A percentile compares a stretch with the other conserved stretches of the same genome.
phyloP scores from a whole-genome alignment of 2,113 vertebrate genomes.

The Pollachius pollachius region DNA sequence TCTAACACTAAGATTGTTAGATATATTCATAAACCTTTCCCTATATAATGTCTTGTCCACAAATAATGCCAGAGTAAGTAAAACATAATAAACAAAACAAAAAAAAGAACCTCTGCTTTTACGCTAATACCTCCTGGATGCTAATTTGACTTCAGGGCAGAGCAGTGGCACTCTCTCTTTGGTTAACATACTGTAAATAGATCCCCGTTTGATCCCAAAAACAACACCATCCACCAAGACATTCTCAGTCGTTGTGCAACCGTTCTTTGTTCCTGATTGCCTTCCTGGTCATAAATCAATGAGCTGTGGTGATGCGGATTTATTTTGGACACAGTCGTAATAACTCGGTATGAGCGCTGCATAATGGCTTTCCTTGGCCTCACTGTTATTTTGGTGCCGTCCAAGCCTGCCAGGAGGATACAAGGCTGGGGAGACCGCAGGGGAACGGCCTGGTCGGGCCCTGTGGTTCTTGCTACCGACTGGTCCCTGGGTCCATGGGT shows the following conservation, averaged over 20 bases:
- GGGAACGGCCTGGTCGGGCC: conserved; percentile 50
- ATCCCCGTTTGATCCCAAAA: no score
- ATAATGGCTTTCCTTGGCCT: conserved; percentile 59
- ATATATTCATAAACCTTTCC: no score
- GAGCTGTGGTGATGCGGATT: conserved; percentile 32
- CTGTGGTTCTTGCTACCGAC: conserved; percentile 60
- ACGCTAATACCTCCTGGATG: no score
- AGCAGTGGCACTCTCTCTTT: no score
- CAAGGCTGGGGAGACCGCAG: conserved; percentile 54
- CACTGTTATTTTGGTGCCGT: conserved; percentile 64
- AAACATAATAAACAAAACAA: no score
- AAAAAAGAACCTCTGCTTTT: background rate
- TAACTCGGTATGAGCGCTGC: conserved; percentile 47
- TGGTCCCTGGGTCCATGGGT: conserved; percentile 22
- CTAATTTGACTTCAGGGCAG: no score
- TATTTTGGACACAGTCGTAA: conserved; percentile 56
- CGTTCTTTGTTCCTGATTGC: conserved; percentile 30
- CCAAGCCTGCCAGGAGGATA: conserved; percentile 47
- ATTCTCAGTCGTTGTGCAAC: background rate
- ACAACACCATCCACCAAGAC: no score
- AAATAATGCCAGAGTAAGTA: no score
- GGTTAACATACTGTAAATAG: background rate
- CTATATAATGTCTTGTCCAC: no score
- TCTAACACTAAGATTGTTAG: no score
- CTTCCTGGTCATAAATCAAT: conserved; percentile 44